These are phyloP conservation scores for Ephestia elutella DNA, from an alignment of 1,140 invertebrate species.

Conservation along the genomic window DNA sequence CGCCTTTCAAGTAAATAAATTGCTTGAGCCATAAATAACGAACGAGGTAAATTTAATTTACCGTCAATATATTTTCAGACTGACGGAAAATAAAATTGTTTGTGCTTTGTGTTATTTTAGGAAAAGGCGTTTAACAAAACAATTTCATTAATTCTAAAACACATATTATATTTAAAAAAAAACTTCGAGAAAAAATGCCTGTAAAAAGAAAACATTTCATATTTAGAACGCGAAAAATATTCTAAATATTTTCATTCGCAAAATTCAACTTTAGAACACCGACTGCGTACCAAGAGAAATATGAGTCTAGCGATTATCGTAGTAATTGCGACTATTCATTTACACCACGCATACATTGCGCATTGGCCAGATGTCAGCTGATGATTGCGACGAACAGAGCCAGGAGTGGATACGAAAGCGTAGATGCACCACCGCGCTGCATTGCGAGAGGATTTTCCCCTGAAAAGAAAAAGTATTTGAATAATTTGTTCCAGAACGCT, in stretches of 20 bases:
- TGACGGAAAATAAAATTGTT: neutral
- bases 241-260: neutral
- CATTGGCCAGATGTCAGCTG: slow-evolving; percentile 58
- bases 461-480: slow-evolving; percentile 36
- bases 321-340: slow-evolving; percentile 23
- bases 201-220: too few relatives aligned
- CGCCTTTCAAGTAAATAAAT: slow-evolving; percentile 1
- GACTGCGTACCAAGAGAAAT: slow-evolving; percentile 7
- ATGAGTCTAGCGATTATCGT: slow-evolving; percentile 15
- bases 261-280: neutral
- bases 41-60: neutral
- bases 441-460: slow-evolving; percentile 65
- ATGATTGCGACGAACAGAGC: slow-evolving; percentile 29
- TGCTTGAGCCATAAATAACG: neutral
- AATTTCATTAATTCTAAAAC: too few relatives aligned
- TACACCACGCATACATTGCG: slow-evolving; percentile 41
- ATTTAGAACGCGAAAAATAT: neutral
- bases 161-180: neutral
- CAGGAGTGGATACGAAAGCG: slow-evolving; percentile 38
- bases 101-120: neutral
- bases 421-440: slow-evolving; percentile 50
- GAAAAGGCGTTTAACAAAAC: neutral
- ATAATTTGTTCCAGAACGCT: slow-evolving; percentile 16
- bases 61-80: neutral
- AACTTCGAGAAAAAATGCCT: too few relatives aligned